A percentile compares a stretch with the other conserved stretches of the same genome.
Evolutionary conservation across 2,888 invertebrate genomes (phyloP).

Genomic region (Agrochola lota): DNA sequence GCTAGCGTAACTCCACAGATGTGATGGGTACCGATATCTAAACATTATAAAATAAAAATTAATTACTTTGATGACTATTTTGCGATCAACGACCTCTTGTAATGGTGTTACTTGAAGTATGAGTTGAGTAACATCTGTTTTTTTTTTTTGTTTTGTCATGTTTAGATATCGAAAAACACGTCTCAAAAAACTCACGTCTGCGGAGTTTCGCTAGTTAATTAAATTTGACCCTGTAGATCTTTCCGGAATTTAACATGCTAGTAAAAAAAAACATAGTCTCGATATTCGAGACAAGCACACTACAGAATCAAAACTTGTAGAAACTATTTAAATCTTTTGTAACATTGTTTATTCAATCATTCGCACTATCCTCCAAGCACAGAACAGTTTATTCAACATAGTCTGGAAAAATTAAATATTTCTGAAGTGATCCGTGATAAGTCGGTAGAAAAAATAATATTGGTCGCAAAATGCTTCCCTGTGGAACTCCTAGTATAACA

Average conservation of each 20-base stretch:
- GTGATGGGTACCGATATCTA: too few species aligned
- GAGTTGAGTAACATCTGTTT: too few species aligned
- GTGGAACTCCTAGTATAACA: background rate
- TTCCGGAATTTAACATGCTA: background rate
- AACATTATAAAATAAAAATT: too few species aligned
- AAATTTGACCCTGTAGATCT: too few species aligned
- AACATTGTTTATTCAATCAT: background rate
- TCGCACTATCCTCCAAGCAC: background rate
- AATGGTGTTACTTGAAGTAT: too few species aligned
- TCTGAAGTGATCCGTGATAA: background rate
- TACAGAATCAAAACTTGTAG: background rate
- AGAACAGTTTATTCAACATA: background rate
- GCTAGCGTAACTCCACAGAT: too few species aligned
- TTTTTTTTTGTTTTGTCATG: too few species aligned
- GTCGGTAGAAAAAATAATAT: background rate
- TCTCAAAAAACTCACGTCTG: too few species aligned
- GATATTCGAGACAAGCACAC: background rate
- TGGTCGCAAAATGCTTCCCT: background rate
- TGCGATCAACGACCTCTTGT: too few species aligned
- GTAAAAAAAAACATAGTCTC: background rate
- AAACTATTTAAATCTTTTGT: background rate
- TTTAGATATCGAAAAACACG: too few species aligned
- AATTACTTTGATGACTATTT: too few species aligned
- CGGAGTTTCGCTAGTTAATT: too few species aligned
- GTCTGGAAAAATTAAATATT: slow-evolving; percentile 13